Evolutionary conservation across 2,797 vertebrate genomes (phyloP).

Genomic region (Cottoperca gobio): DNA sequence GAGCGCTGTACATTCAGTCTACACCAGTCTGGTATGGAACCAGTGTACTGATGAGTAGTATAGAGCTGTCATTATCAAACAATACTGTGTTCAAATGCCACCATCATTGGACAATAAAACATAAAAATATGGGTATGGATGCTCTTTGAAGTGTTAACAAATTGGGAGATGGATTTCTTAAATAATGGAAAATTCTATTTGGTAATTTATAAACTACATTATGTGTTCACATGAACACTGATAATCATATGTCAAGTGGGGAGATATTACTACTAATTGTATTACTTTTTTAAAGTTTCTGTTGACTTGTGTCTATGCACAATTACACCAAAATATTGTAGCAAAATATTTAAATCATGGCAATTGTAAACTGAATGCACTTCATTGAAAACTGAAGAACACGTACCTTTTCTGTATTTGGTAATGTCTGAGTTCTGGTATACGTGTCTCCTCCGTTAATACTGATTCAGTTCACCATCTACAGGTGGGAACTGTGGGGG

Average conservation of each 20-base stretch:
- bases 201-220: not conserved
- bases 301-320: fast-evolving
- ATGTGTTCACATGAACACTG: not conserved
- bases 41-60: not conserved
- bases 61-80: not conserved
- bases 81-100: not conserved
- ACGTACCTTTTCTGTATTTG: slow-evolving; percentile 63
- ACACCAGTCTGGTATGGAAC: too few relatives aligned
- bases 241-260: not conserved
- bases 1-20: not conserved
- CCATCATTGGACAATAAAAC: not conserved
- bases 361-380: not conserved
- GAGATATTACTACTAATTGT: not conserved
- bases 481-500: slow-evolving; percentile 23
- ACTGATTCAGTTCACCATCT: slow-evolving; percentile 39
- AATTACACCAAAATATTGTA: fast-evolving
- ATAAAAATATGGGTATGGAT: not conserved
- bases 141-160: not conserved
- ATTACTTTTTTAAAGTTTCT: too few relatives aligned
- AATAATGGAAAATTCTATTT: not conserved
- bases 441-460: slow-evolving; percentile 45
- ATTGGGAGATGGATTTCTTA: not conserved
- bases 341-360: not conserved
- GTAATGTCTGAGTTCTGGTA: slow-evolving; percentile 61
- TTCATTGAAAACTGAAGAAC: not conserved